Evolutionary conservation across 2,888 invertebrate genomes (phyloP).

Genomic region (Steinernema hermaphroditum): DNA sequence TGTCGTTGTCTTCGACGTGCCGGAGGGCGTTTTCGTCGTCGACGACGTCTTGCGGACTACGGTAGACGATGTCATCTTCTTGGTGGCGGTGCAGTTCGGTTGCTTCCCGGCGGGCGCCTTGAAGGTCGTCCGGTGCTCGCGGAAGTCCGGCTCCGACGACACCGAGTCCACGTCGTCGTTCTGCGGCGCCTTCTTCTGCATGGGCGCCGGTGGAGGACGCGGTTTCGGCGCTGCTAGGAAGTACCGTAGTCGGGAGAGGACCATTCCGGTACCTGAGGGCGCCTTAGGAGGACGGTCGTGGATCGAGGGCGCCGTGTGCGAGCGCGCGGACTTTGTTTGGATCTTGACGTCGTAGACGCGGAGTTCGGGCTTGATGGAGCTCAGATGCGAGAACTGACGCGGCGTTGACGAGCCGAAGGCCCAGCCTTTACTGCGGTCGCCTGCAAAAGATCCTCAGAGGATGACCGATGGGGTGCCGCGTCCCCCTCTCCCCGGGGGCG

Average conservation of each 20-base stretch:
- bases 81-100: not conserved
- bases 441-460: not conserved
- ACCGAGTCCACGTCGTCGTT: slow-evolving; percentile 11
- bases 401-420: slow-evolving; percentile 64
- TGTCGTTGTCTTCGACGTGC: not conserved
- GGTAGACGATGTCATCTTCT: not conserved
- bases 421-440: slow-evolving; percentile 29
- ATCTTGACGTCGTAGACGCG: slow-evolving; percentile 56
- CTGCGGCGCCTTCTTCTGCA: slow-evolving; percentile 6
- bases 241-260: not conserved
- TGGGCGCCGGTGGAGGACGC: not conserved
- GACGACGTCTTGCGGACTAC: not conserved
- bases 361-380: slow-evolving; percentile 50
- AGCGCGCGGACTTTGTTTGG: slow-evolving; percentile 36
- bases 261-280: not conserved
- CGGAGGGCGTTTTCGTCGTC: not conserved
- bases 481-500: not conserved
- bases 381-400: slow-evolving; percentile 59
- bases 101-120: slow-evolving; percentile 5
- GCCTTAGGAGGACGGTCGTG: slow-evolving; percentile 4
- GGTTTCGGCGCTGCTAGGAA: not conserved
- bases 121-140: not conserved
- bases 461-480: too few species aligned
- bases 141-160: slow-evolving; percentile 9
- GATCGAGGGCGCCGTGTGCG: slow-evolving; percentile 33